These are phyloP conservation scores for Eudyptes chrysolophus DNA, from an alignment of 2,113 vertebrate genomes.

Conservation along the genomic window DNA sequence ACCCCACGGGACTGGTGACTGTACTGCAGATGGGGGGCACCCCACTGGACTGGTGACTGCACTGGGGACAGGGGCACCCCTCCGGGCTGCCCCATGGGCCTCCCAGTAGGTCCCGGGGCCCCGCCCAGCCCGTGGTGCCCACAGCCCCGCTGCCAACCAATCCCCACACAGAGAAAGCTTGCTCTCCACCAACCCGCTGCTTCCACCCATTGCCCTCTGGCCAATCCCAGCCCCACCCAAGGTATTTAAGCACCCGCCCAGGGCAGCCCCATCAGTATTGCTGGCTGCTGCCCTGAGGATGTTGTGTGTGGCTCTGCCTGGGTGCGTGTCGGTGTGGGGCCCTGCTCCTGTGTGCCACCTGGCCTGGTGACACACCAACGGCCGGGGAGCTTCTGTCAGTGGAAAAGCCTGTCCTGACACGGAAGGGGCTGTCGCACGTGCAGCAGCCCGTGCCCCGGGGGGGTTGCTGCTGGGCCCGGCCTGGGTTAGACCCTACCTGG, in stretches of 20 bases:
- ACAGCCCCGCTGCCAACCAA: neutral
- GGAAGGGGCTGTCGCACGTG: too few relatives aligned
- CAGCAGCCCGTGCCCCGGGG: neutral
- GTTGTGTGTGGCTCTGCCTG: fast-evolving
- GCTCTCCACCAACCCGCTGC: neutral
- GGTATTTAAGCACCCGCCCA: fast-evolving
- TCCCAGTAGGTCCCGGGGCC: neutral
- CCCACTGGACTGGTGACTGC: too few relatives aligned
- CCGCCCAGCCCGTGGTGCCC: fast-evolving
- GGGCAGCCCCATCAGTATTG: fast-evolving
- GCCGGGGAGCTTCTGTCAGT: fast-evolving
- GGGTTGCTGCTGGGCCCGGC: neutral
- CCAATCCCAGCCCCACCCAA: neutral
- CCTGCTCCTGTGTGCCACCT: fast-evolving
- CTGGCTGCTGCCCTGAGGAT: fast-evolving
- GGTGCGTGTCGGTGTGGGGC: fast-evolving
- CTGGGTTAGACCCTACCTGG: neutral
- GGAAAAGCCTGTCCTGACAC: neutral
- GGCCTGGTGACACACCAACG: fast-evolving
- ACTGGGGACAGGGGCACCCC: too few relatives aligned
- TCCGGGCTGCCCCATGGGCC: neutral
- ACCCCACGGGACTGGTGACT: too few relatives aligned
- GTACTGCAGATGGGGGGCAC: too few relatives aligned
- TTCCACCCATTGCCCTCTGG: neutral
- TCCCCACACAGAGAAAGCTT: too few relatives aligned